Evolutionary conservation across 1,140 invertebrate species (phyloP), one percentile per base, ranked within the genome.

Genomic region (Watersipora subatra): DNA sequence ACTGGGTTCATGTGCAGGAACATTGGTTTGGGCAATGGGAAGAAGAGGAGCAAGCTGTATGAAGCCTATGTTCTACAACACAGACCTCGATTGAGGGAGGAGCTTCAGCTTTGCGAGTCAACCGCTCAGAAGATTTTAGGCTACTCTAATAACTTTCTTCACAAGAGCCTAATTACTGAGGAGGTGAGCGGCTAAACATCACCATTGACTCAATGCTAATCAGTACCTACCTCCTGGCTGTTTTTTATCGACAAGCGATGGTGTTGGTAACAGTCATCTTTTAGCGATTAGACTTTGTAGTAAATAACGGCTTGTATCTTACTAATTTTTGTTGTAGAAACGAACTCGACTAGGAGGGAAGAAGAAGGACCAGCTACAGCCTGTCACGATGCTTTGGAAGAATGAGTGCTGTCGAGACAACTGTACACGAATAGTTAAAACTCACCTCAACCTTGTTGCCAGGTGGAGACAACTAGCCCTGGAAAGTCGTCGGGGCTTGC

Each of bases 111-210:
- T 22, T 79, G 78, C 69, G 78, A 79, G 66, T 66, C 70, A 59
- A 76, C 75, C 12, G 69, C 69, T 20, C 76, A 79, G 63, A 71
- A 66, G 64, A 64, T 79, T 57, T 71, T 79, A 0, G 61, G 68
- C 55, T 79, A 79, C 63, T 79, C 78, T 2, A 79, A 79, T 62
- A 79, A 79, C 67, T 79, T 79, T 56, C 69, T 79, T 2, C 76
- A 78, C 62, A 79, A 79, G 66, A 70, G 69, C 61, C 61, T 79
- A 1, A 76, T 75, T 64, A 78, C 77, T 24, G 75, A 79, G 67
- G 65, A 74, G 68, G 75, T 76, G 66, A 63, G 65, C 66, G 17
- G 26, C 24, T 55, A 62, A 2, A 58, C 7, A 19, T 2, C 26
- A 20, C 62, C n/a, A 15, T 15, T n/a, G n/a, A n/a, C n/a, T n/a